Percentiles rank a stretch among this genome's conserved stretches.
phyloP scores from a whole-genome alignment of 2,113 vertebrate genomes.

The Plecturocebus donacophilus region DNA sequence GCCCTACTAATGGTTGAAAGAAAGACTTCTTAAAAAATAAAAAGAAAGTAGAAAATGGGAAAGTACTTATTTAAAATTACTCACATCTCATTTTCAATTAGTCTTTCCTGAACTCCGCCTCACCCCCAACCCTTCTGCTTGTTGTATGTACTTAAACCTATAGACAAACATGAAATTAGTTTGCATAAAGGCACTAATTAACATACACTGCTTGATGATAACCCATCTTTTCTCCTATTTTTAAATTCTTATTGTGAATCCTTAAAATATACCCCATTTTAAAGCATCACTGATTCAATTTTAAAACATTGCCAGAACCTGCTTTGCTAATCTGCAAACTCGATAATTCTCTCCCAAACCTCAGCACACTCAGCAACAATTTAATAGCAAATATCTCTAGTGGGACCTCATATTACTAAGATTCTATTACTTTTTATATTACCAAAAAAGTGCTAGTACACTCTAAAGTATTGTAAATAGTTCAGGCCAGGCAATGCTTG shows the following conservation, averaged over 20 bases:
- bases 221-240: constrained; percentile 65
- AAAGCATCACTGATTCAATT: constrained; percentile 77
- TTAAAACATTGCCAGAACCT: constrained; percentile 76
- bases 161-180: constrained; percentile 55
- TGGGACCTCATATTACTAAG: constrained; percentile 80
- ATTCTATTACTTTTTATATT: constrained; percentile 82
- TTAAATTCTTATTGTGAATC: constrained; percentile 70
- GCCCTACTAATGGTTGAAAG: neutral
- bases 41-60: constrained; percentile 37
- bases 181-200: constrained; percentile 71
- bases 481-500: constrained; percentile 65
- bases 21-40: neutral
- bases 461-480: constrained; percentile 79
- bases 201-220: neutral
- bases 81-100: constrained; percentile 48
- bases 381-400: constrained; percentile 82
- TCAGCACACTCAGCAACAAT: constrained; percentile 80
- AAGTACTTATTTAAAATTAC: constrained; percentile 61
- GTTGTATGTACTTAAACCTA: constrained; percentile 18
- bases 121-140: neutral
- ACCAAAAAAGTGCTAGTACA: constrained; percentile 75
- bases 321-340: constrained; percentile 80
- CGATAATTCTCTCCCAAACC: constrained; percentile 78
- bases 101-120: constrained; percentile 40
- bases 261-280: constrained; percentile 66